phyloP scores from a whole-genome alignment of 2,888 invertebrate genomes.

The Xanthorhoe designata region DNA sequence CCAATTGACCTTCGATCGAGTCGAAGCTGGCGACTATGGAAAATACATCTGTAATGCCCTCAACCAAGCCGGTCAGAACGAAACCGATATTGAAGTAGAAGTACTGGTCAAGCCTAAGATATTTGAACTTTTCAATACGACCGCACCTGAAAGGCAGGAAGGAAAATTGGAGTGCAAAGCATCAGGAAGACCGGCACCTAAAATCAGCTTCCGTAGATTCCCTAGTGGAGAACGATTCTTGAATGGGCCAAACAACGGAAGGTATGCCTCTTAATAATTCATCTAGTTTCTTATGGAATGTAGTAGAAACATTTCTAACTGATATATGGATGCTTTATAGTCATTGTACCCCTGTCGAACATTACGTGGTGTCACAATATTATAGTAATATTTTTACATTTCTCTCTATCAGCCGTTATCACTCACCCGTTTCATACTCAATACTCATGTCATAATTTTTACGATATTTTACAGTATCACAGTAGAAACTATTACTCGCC shows the following conservation, averaged over 20 bases:
- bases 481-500: constrained; percentile 83
- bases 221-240: constrained; percentile 87
- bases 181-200: constrained; percentile 92
- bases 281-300: too few relatives aligned
- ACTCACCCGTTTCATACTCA: too few relatives aligned
- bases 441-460: not conserved
- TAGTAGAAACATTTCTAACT: too few relatives aligned
- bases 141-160: constrained; percentile 87
- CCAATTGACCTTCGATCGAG: constrained; percentile 89
- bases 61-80: constrained; percentile 91
- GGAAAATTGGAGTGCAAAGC: constrained; percentile 91
- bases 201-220: constrained; percentile 92
- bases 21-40: constrained; percentile 92
- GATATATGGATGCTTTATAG: too few relatives aligned
- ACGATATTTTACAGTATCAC: constrained; percentile 78
- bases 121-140: constrained; percentile 90
- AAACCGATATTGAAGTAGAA: constrained; percentile 88
- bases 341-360: too few relatives aligned
- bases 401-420: too few relatives aligned
- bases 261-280: constrained; percentile 52
- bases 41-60: constrained; percentile 92
- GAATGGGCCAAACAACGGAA: constrained; percentile 86
- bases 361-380: too few relatives aligned
- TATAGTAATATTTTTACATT: too few relatives aligned
- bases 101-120: constrained; percentile 92